A percentile compares a stretch with the other conserved stretches of the same genome.
Conservation (phyloP, 2,888 invertebrate species). For the Oscheius onirici region DNA sequence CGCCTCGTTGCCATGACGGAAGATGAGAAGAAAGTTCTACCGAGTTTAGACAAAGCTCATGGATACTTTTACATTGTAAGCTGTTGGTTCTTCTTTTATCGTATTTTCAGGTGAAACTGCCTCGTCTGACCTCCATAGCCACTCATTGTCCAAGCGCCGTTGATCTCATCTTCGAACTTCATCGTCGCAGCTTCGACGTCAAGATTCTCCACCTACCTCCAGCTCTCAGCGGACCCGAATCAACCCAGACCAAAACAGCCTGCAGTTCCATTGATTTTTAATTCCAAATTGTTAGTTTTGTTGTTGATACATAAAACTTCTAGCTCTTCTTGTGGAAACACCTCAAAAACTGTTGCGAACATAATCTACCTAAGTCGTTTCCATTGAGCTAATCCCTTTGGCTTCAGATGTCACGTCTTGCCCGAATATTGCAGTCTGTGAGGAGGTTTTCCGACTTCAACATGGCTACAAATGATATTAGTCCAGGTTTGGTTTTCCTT, state of each 20-base stretch:
- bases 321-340: too few relatives aligned
- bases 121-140: conserved; percentile 25
- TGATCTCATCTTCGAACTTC: conserved; percentile 35
- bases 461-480: neutral
- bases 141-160: conserved; percentile 28
- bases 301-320: neutral
- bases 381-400: neutral
- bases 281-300: neutral
- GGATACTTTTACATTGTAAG: conserved; percentile 35
- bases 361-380: neutral
- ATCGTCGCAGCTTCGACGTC: conserved; percentile 34
- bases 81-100: neutral
- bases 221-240: conserved; percentile 17
- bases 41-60: conserved; percentile 32
- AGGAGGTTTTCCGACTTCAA: neutral
- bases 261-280: conserved; percentile 29
- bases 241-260: conserved; percentile 7
- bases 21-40: conserved; percentile 31
- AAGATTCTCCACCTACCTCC: conserved; percentile 36
- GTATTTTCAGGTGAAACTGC: conserved; percentile 24
- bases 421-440: neutral
- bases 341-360: neutral
- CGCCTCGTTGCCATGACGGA: conserved; percentile 33
- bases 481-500: too few relatives aligned
- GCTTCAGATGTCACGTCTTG: conserved; percentile 1